Base-by-base conservation (phyloP, 1,140 invertebrate genomes). In the Octopus sinensis region DNA sequence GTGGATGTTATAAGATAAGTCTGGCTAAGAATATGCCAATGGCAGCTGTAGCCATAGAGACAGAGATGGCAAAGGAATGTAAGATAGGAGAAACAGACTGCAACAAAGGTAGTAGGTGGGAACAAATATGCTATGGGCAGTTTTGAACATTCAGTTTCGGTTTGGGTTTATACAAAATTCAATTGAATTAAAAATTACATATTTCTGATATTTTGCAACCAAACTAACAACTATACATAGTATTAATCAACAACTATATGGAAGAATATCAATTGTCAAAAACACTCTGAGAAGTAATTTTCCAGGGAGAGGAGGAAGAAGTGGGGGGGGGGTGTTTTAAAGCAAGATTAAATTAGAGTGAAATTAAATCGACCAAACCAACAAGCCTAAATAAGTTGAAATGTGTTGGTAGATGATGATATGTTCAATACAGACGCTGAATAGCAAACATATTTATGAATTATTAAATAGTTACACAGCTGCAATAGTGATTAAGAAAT, bases 131-230 rank as follows among this genome's bases (percentile, higher is more conserved):
- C 68, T 73, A 23, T 73, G 68, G 68, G 68, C 68, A 73, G 68
- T 73, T 73, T 23, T 73, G 17, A 73, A 73, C 68, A 73, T 73
- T 73, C 68, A 73, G 30, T n/a, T 73, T n/a, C 3, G 30, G 30
- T 43, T 73, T 73, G 68, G 68, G 30, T 73, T 73, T 73, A 73
- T 73, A 23, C 68, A 73, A 73, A 73, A 73, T 73, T 73, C 68
- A 73, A 73, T 73, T 73, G 68, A 73, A 73, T 73, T 73, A 73
- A 23, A 23, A 73, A 73, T 73, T 73, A 73, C 68, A 73, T 73
- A 73, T 23, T 73, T 73, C 68, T 73, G 68, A 73, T 73, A 73
- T 13, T 73, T 73, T 13, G 17, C 68, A 10, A 23, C 17, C 68
- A 73, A 73, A 73, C 68, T n/a, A 73, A 6, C 68, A 73, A 6